phyloP scores from a whole-genome alignment of 2,797 vertebrate species.

The Varecia variegata region DNA sequence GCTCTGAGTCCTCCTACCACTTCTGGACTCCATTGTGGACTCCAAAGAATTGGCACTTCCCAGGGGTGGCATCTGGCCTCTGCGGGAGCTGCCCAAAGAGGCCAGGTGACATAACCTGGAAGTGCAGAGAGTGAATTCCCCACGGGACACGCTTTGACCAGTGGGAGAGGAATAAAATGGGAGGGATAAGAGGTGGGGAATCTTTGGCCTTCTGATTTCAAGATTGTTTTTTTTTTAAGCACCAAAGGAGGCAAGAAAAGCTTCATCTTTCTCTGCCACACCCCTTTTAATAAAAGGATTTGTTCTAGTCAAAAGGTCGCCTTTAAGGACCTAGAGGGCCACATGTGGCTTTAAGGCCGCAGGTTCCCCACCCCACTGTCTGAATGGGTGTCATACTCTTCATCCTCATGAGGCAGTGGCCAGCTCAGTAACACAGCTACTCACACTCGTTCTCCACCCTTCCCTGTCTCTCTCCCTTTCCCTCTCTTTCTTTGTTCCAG shows the following conservation, averaged over 20 bases:
- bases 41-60: neutral
- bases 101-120: neutral
- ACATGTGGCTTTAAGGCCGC: too few species aligned
- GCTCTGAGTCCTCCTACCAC: neutral
- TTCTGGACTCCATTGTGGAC: neutral
- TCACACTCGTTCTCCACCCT: neutral
- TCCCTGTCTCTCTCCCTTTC: neutral
- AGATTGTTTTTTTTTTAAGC: too few species aligned
- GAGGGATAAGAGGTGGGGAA: neutral
- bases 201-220: too few species aligned
- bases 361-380: neutral
- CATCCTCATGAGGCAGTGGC: neutral
- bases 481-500: neutral
- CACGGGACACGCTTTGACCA: neutral
- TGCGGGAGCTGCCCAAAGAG: neutral
- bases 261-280: too few species aligned
- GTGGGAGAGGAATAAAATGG: neutral
- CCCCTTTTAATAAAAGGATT: too few species aligned
- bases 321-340: too few species aligned
- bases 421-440: neutral
- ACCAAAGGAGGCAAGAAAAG: too few species aligned
- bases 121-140: neutral
- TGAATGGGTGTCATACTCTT: neutral
- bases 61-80: neutral
- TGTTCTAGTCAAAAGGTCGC: too few species aligned